Conservation (phyloP, 2,113 vertebrate species). For the Prinia subflava region DNA sequence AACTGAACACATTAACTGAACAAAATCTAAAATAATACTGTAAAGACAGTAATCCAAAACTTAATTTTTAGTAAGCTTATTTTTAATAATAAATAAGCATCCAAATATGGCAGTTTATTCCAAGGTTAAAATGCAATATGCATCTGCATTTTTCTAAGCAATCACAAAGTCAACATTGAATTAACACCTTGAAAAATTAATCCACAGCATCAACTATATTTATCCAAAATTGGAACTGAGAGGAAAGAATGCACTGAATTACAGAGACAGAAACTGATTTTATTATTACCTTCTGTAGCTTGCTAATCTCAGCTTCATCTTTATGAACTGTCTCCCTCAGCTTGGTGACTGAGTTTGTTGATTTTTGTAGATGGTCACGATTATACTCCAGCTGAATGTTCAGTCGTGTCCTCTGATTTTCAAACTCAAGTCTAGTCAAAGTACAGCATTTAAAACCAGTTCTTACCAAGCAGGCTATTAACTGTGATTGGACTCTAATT, state of each 20-base stretch:
- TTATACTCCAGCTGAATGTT: constrained; percentile 84
- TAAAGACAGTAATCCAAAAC: not conserved
- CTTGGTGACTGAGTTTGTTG: constrained; percentile 43
- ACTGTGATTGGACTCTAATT: not conserved
- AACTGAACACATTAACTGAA: not conserved
- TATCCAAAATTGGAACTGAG: not conserved
- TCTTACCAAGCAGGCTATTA: not conserved
- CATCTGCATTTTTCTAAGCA: not conserved
- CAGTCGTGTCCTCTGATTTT: constrained; percentile 82
- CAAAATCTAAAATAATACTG: not conserved
- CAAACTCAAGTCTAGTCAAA: constrained; percentile 86
- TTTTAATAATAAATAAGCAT: not conserved
- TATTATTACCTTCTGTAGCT: constrained; percentile 76
- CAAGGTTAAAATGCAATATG: not conserved
- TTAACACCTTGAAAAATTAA: not conserved
- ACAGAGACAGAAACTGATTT: not conserved
- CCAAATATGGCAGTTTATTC: not conserved
- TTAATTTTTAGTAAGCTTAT: not conserved
- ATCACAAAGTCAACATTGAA: not conserved
- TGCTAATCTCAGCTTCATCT: constrained; percentile 63
- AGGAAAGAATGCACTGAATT: not conserved
- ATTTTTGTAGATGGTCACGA: constrained; percentile 77
- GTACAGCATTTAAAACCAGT: not conserved
- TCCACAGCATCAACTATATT: not conserved
- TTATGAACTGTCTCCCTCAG: constrained; percentile 72